Evolutionary conservation across 2,888 invertebrate species (phyloP).

Genomic region (Drosophila prolongata): DNA sequence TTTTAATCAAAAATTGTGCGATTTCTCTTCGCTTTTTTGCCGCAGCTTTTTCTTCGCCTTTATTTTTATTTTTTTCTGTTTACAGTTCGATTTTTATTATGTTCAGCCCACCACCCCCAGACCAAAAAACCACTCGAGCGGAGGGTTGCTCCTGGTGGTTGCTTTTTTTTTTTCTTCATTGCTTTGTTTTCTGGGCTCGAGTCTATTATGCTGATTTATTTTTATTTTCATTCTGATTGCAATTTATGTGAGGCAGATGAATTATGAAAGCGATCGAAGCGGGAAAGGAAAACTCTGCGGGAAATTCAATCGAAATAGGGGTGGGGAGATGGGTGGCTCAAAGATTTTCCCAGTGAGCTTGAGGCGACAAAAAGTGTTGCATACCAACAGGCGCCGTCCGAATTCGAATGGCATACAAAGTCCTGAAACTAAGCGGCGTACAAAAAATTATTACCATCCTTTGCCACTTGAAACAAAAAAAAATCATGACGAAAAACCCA

Average conservation of each 20-base stretch:
- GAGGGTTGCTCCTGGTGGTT: constrained; percentile 68
- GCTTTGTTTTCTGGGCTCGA: constrained; percentile 34
- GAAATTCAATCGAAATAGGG: constrained; percentile 19
- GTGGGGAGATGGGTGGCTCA: background rate
- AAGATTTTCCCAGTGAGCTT: constrained; percentile 6
- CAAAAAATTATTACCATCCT: constrained; percentile 35
- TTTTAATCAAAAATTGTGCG: constrained; percentile 71
- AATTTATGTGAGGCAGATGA: constrained; percentile 69
- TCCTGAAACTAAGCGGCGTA: constrained; percentile 28
- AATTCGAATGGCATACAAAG: constrained; percentile 19
- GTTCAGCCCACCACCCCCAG: constrained; percentile 17
- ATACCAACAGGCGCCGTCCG: constrained; percentile 65
- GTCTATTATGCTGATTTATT: constrained; percentile 80
- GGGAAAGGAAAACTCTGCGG: constrained; percentile 47
- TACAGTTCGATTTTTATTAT: constrained; percentile 52
- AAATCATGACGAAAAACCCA: constrained; percentile 3
- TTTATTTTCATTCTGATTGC: constrained; percentile 76
- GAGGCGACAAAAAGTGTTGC: constrained; percentile 51
- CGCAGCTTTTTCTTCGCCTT: constrained; percentile 31
- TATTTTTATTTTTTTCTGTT: constrained; percentile 26
- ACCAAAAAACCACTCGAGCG: constrained; percentile 14
- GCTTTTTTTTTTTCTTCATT: constrained; percentile 27
- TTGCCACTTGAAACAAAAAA: constrained; percentile 7
- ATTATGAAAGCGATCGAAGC: constrained; percentile 56
- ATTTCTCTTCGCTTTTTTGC: constrained; percentile 37